Conservation (phyloP, 2,113 vertebrate genomes). For the Gymnobelideus leadbeateri region DNA sequence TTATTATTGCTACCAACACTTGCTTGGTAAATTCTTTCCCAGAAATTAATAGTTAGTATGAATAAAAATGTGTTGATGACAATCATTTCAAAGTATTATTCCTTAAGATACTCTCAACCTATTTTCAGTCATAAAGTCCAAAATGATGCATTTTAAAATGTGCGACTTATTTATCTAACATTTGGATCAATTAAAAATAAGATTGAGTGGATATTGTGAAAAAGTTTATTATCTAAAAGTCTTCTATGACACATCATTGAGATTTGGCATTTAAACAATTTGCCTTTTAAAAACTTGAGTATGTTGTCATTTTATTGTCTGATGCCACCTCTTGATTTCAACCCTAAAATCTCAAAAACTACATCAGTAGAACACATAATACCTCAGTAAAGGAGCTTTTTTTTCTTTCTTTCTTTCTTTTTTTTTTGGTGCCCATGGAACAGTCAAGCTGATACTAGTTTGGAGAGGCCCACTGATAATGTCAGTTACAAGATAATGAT, state of each 20-base stretch:
- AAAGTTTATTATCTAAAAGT: fast-evolving
- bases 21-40: neutral
- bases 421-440: neutral
- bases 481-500: neutral
- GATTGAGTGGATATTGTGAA: neutral
- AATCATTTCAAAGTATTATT: neutral
- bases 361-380: neutral
- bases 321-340: neutral
- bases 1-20: neutral
- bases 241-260: neutral
- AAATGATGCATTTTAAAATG: neutral
- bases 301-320: neutral
- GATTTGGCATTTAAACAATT: slow-evolving; percentile 4
- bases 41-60: neutral
- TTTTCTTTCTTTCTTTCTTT: too few relatives aligned
- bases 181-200: neutral
- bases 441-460: neutral
- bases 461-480: neutral
- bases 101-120: neutral
- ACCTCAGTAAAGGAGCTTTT: neutral
- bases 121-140: neutral
- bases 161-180: neutral
- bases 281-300: neutral
- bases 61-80: neutral
- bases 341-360: neutral